A percentile compares a stretch with the other conserved stretches of the same genome.
Conservation (phyloP, 2,113 vertebrate genomes). For the Aldabrachelys gigantea region DNA sequence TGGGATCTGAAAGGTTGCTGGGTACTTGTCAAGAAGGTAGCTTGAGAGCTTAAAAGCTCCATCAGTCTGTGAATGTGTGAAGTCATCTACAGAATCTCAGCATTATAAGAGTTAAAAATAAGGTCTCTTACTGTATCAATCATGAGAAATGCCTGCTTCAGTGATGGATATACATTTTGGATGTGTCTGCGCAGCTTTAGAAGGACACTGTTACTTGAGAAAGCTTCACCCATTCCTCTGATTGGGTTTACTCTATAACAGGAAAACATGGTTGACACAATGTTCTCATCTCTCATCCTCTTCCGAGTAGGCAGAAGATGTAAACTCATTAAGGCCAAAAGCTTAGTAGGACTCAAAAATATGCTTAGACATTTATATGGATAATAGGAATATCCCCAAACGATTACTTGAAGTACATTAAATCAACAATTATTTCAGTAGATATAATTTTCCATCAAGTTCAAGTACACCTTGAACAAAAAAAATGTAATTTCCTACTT, state of each 20-base stretch:
- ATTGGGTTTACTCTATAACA: constrained; percentile 32
- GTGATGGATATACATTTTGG: constrained; percentile 22
- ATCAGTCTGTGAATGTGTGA: background rate
- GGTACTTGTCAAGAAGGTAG: background rate
- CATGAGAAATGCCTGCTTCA: constrained; percentile 71
- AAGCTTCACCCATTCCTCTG: constrained; percentile 8
- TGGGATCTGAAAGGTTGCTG: background rate
- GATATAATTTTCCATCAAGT: background rate
- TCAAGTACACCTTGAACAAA: background rate
- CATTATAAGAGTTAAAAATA: background rate
- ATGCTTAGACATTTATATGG: background rate
- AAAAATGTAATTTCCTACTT: background rate
- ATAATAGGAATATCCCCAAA: background rate
- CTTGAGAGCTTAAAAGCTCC: background rate
- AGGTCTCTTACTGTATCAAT: constrained; percentile 56
- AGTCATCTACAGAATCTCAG: background rate
- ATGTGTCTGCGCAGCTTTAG: constrained; percentile 58
- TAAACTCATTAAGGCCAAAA: constrained; percentile 24
- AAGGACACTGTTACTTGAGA: constrained; percentile 22
- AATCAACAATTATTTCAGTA: background rate
- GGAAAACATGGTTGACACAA: background rate
- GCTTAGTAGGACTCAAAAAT: background rate
- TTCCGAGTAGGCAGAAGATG: constrained; percentile 6
- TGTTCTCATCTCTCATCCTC: background rate
- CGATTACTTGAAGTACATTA: background rate